A percentile compares a stretch with the other conserved stretches of the same genome.
Evolutionary conservation across 2,888 invertebrate genomes (phyloP).

Genomic region (Orchesella flavescens): DNA sequence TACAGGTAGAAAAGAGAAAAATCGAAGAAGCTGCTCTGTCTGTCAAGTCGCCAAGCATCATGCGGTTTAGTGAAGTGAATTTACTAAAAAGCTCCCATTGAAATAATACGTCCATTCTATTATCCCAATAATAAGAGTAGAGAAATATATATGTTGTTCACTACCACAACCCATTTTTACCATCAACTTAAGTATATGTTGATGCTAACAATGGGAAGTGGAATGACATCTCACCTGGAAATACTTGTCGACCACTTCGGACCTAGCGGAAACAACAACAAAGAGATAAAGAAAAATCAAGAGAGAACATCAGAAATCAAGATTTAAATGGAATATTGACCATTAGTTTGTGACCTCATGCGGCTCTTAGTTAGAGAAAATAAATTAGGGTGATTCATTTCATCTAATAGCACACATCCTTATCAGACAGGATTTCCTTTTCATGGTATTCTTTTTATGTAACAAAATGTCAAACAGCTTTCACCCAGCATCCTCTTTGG

Average conservation of each 20-base stretch:
- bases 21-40: slow-evolving; percentile 13
- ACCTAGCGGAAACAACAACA: slow-evolving; percentile 56
- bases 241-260: slow-evolving; percentile 71
- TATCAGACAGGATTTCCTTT: too few species aligned
- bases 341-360: too few species aligned
- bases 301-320: too few species aligned
- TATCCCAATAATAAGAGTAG: not conserved
- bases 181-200: not conserved
- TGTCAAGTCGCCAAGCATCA: slow-evolving; percentile 55
- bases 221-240: slow-evolving; percentile 69
- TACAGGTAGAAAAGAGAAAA: not conserved
- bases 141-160: not conserved
- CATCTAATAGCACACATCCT: too few species aligned
- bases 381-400: too few species aligned
- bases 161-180: slow-evolving; percentile 31
- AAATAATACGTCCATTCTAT: slow-evolving; percentile 11
- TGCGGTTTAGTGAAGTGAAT: slow-evolving; percentile 35
- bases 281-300: not conserved
- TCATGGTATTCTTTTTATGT: too few species aligned
- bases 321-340: too few species aligned
- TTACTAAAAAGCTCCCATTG: slow-evolving; percentile 47
- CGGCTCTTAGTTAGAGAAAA: too few species aligned
- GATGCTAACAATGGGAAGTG: not conserved
- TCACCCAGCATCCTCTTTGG: too few species aligned
- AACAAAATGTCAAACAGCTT: not conserved